Evolutionary conservation across 2,888 invertebrate genomes (phyloP), one percentile per base, ranked within the genome.

Genomic region (Blastobasis lacticolella): DNA sequence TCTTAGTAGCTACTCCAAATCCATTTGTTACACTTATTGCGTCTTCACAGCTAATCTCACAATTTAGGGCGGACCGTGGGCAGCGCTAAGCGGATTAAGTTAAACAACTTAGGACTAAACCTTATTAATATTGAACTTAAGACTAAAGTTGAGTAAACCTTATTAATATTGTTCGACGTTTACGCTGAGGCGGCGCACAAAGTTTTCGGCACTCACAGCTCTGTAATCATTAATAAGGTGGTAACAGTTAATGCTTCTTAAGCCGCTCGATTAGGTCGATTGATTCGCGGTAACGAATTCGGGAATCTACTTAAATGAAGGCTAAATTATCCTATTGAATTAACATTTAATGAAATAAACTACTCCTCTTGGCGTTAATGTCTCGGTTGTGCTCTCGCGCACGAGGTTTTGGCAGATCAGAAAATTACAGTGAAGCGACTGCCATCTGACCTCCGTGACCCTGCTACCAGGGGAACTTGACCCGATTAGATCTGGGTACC

Each of bases 41-140:
- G 63, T 66, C 54, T 56, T 60, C 47, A 40, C 49, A 57, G 63
- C 58, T 65, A 59, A 71, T 63, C 64, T 60, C 51, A 44, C 56
- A 62, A 69, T 62, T 62, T 58, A 55, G 54, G 23, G 52, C 50
- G 59, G 64, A 60, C 58, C 64, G 58, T 66, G 73, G 64, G 71
- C 81, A 73, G 67, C 69, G 60, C 59, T 70, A 75, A 81, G 76
- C 57, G 68, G 81, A 80, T 81, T 82, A 78, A 65, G n/a, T n/a
- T 66, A 60, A 23, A 23, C 23, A 23, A 23, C 23, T 23, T 23
- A 23, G 23, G 23, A 23, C 23, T 23, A 23, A 23, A 23, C 23
- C 23, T 23, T 23, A 23, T 23, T 23, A 23, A 23, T 23, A 23
- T 23, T 23, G 23, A 23, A 23, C 23, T 23, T 23, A 23, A 23